Evolutionary conservation across 2,113 vertebrate species (phyloP), one percentile per base, ranked within the genome.

Genomic region (Electrona antarctica): DNA sequence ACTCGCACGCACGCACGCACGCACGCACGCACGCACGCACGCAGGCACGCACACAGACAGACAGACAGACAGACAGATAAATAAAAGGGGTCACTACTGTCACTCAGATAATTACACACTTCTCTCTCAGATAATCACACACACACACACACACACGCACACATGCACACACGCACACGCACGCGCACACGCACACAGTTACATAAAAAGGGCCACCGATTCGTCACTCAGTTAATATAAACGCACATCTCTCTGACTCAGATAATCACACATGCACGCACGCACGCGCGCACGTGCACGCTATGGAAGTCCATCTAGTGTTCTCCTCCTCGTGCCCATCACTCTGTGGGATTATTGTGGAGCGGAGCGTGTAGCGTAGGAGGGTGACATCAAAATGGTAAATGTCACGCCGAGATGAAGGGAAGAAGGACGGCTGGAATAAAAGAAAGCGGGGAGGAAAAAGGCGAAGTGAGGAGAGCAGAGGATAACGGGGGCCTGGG

Each of bases 341-440:
- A 82, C 77, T 77, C 61, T 50, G 7, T 46, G 73, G 60, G 46
- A 57, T 79, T 84, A 78, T 80, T 87, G 62, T 51, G 74, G 88
- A 76, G 67, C 52, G 47, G 0, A 68, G 33, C 33, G 33, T 41
- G 33, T 41, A 21, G 33, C 33, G 33, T 57, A 67, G 51, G 74
- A 77, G 60, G 58, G 61, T 49, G 71, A 70, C 83, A 88, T 84
- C 69, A 70, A 88, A 21, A 89, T 82, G 76, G 67, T 76, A 92
- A 92, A 89, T 92, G 88, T 90, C 89, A 91, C 65, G 69, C 54
- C 14, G 45, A 84, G 76, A 82, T 67, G 67, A 64, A 71, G 50
- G 67, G 70, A 69, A 28, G 60, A 49, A 59, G 21, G 60, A 21
- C 21, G 21, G 21, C 21, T 1, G 21, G 21, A 21, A 21, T 21